Evolutionary conservation across 2,888 invertebrate species (phyloP), one percentile per base, ranked within the genome.

Genomic region (Apamea sordens): DNA sequence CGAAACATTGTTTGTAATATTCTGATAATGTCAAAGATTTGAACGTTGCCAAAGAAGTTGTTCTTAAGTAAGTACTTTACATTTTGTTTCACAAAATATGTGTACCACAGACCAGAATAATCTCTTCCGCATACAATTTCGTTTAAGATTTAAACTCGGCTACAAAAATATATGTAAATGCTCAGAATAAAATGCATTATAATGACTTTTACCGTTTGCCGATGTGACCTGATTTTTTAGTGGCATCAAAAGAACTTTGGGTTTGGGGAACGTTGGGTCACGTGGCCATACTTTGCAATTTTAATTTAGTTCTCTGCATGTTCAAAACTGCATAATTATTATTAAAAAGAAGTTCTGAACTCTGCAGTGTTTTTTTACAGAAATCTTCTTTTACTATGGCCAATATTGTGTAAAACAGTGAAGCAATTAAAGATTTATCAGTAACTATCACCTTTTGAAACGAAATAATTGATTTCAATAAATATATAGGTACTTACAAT

Each of bases 191-290:
- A 77, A 83, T 77, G 78, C 84, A 83, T 86, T 83, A 77, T 86
- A 86, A 86, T 73, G 65, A 83, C 53, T 64, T 86, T 59, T 21
- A 56, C 47, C 56, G 77, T 86, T 86, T 86, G 41, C 44, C 53
- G 83, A 76, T 73, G 83, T 86, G 86, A 86, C 72, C 86, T 47
- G 86, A 83, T 86, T 69, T 77, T 86, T 73, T 50, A 21, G 53
- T 75, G 68, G 41, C 28, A 64, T 72, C 71, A 83, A 83, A 83
- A 75, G 63, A 73, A 72, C 76, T 65, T 47, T 61, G 63, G n/a
- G n/a, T n/a, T n/a, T n/a, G n/a, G n/a, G n/a, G 63, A 73, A 72
- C 76, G 61, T 47, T 61, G 63, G 64, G 56, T 75, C 64, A 71
- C 61, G 67, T 71, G 44, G 10, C 13, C 24, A 24, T n/a, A 21